Conservation (phyloP, 2,888 invertebrate species). For the Uloborus plumipes region DNA sequence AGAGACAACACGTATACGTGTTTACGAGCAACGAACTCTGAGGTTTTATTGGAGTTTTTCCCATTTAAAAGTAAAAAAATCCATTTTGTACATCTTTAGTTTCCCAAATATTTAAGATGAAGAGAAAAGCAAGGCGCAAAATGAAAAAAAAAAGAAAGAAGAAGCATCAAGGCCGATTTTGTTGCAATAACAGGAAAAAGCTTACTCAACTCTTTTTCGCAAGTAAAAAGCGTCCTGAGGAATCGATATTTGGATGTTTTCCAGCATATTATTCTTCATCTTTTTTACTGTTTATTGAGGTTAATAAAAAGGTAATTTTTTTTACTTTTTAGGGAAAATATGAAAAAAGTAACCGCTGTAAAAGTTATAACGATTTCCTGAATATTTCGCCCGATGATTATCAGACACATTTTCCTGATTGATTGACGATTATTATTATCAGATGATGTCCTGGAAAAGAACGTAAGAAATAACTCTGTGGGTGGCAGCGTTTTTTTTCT, state of each 20-base stretch:
- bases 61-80: too few species aligned
- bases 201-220: slow-evolving; percentile 30
- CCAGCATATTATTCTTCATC: slow-evolving; percentile 26
- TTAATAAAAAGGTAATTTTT: slow-evolving; percentile 15
- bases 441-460: too few species aligned
- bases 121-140: background rate
- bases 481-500: too few species aligned
- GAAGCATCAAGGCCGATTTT: slow-evolving; percentile 4
- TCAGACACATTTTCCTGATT: slow-evolving; percentile 21
- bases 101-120: background rate
- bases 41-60: too few species aligned
- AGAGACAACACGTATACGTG: too few species aligned
- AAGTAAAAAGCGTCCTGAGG: slow-evolving; percentile 21
- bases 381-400: slow-evolving; percentile 14
- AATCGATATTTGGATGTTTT: slow-evolving; percentile 47
- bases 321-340: too few species aligned
- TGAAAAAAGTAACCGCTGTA: too few species aligned
- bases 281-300: slow-evolving; percentile 21
- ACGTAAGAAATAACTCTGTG: too few species aligned
- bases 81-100: too few species aligned
- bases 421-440: slow-evolving; percentile 15
- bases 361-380: too few species aligned
- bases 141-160: slow-evolving; percentile 4
- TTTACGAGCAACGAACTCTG: too few species aligned
- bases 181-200: slow-evolving; percentile 44